Evolutionary conservation across 2,888 invertebrate species (phyloP), one percentile per base, ranked within the genome.

Genomic region (Sphaerophoria taeniata): DNA sequence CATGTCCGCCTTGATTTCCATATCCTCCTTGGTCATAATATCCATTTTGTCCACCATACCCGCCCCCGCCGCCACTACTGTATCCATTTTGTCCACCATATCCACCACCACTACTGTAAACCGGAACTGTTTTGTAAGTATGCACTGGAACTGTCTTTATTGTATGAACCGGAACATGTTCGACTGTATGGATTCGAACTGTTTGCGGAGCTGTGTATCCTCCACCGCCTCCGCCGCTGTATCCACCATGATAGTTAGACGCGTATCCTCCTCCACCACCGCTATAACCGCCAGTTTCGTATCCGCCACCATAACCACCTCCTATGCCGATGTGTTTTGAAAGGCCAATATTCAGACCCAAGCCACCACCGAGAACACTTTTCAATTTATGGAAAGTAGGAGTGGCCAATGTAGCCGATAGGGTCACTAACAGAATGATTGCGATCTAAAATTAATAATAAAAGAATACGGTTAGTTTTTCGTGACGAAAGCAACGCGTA

Each of bases 81-180:
- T 80, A 63, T 43, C 74, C 70, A 11, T 65, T 65, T 34, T 56
- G 39, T 9, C 39, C 60, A 24, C 60, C 39, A 49, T 80, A 63
- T 36, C 74, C 70, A 11, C 75, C 49, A 49, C 16, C 70, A 7
- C 75, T 65, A 4, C 9, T 55, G 33, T 14, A 58, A 43, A 82
- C 16, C 2, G 75, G 80, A 51, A 72, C n/a, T 4, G 67, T 76
- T 16, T 85, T 81, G 7, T 81, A 61, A 2, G 72, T 76, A 45
- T 84, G 80, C 12, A 84, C 80, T 16, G 79, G 83, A 6, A 83
- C 83, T 0, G 84, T 84, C 34, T 84, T 84, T 31, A 84, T 61
- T 33, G 84, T 85, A 58, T 85, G 76, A 14, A 85, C 85, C 16
- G 85, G 85, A 45, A 81, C 85, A 47, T 76, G 75, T 39, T 85